These are phyloP conservation scores for Lutraria rhynchaena DNA, from an alignment of 1,140 invertebrate species.

Conservation along the genomic window DNA sequence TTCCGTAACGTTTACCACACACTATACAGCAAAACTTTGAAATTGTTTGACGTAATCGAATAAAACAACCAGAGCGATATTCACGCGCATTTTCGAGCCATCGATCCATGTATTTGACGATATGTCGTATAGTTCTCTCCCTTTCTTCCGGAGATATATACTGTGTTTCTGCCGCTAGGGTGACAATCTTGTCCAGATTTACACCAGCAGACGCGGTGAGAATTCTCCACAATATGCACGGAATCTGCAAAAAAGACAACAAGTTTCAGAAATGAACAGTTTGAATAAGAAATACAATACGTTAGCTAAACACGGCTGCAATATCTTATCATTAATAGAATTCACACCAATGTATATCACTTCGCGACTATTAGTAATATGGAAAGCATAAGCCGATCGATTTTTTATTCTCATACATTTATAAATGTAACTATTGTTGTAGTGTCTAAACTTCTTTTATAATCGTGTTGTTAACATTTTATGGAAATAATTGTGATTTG, in stretches of 20 bases:
- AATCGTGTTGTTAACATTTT: too few relatives aligned
- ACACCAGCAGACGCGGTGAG: constrained; percentile 83
- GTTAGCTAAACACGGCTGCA: too few relatives aligned
- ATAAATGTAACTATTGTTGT: too few relatives aligned
- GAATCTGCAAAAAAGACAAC: constrained; percentile 71
- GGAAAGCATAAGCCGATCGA: too few relatives aligned
- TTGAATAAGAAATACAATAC: too few relatives aligned
- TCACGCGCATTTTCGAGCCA: constrained; percentile 80
- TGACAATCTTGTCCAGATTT: constrained; percentile 81
- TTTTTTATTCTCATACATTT: too few relatives aligned
- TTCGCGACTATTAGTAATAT: too few relatives aligned
- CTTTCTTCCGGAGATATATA: constrained; percentile 80
- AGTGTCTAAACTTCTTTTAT: too few relatives aligned
- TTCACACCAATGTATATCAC: too few relatives aligned
- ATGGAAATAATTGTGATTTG: too few relatives aligned
- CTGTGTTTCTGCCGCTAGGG: constrained; percentile 80
- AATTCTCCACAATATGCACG: constrained; percentile 84
- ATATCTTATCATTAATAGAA: too few relatives aligned
- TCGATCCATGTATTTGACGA: constrained; percentile 81
- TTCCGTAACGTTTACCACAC: constrained; percentile 82
- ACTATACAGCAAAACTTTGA: constrained; percentile 80
- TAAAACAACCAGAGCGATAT: constrained; percentile 78
- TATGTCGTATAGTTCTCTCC: constrained; percentile 81
- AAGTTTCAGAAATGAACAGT: too few relatives aligned
- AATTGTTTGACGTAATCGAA: constrained; percentile 77